Evolutionary conservation across 92 coral and sea anemone species (phyloP).

Genomic region (Phenganax subtilis): DNA sequence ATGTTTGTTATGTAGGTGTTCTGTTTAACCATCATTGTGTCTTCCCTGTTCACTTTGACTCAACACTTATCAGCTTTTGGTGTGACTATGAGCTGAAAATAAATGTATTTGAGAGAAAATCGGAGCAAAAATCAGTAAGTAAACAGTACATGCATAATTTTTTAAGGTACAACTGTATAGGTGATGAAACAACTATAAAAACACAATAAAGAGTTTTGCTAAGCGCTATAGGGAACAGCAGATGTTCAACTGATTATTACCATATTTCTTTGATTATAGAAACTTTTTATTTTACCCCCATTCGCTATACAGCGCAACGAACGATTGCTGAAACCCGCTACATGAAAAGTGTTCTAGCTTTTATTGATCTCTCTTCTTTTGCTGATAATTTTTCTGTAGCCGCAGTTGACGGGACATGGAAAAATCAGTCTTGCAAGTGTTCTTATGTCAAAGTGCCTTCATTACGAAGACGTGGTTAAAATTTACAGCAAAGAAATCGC

Average conservation of each 20-base stretch:
- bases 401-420: constrained; percentile 66
- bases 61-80: constrained; percentile 77
- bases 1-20: constrained; percentile 56
- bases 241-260: no score
- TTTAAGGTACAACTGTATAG: background rate
- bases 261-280: no score
- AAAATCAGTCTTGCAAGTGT: constrained; percentile 59
- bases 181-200: background rate
- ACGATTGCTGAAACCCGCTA: no score
- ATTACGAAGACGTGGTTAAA: constrained; percentile 13
- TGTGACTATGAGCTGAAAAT: constrained; percentile 58
- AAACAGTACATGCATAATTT: background rate
- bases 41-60: constrained; percentile 81
- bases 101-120: constrained; percentile 63
- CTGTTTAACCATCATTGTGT: constrained; percentile 88
- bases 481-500: background rate
- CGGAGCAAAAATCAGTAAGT: constrained; percentile 78
- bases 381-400: constrained; percentile 49
- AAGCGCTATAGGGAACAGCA: no score
- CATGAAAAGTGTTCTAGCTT: no score
- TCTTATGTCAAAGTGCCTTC: constrained; percentile 62
- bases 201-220: no score
- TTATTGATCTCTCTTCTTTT: background rate
- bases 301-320: no score
- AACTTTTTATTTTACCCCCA: no score